A percentile compares a stretch with the other conserved stretches of the same genome.
These are phyloP conservation scores for Formica aserva DNA, from an alignment of 2,888 invertebrate species.

Conservation along the genomic window DNA sequence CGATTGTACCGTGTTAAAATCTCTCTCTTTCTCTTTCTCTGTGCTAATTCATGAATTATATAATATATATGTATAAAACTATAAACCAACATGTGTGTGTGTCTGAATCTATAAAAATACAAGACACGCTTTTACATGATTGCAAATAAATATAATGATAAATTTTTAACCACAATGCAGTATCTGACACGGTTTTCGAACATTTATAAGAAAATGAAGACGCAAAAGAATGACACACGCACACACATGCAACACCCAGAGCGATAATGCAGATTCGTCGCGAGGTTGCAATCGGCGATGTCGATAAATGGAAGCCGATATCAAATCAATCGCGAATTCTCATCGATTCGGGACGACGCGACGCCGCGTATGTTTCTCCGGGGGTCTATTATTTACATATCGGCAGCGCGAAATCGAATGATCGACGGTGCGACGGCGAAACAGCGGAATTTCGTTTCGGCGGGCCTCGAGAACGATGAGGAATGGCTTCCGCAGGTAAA, in stretches of 20 bases:
- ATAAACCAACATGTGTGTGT: background rate
- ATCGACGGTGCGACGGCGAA: constrained; percentile 46
- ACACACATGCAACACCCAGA: background rate
- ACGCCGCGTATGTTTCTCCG: constrained; percentile 6
- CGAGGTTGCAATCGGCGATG: constrained; percentile 12
- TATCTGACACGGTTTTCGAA: background rate
- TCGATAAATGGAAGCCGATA: constrained; percentile 48
- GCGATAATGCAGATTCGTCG: constrained; percentile 41
- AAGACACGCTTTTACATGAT: background rate
- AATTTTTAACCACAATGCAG: background rate
- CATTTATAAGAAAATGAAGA: background rate
- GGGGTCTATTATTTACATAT: constrained; percentile 50
- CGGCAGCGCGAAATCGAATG: constrained; percentile 50
- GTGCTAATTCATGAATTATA: background rate
- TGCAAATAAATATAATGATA: background rate
- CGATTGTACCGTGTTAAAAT: background rate
- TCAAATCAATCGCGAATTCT: constrained; percentile 46
- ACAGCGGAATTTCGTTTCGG: constrained; percentile 44
- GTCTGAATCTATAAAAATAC: background rate
- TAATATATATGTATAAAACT: background rate
- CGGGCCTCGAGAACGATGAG: constrained; percentile 28
- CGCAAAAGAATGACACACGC: background rate
- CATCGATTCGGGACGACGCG: constrained; percentile 37
- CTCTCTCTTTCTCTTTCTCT: background rate
- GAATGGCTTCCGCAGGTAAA: constrained; percentile 39